These are phyloP conservation scores for Peromyscus maniculatus DNA, from an alignment of 2,113 vertebrate genomes.

Conservation along the genomic window DNA sequence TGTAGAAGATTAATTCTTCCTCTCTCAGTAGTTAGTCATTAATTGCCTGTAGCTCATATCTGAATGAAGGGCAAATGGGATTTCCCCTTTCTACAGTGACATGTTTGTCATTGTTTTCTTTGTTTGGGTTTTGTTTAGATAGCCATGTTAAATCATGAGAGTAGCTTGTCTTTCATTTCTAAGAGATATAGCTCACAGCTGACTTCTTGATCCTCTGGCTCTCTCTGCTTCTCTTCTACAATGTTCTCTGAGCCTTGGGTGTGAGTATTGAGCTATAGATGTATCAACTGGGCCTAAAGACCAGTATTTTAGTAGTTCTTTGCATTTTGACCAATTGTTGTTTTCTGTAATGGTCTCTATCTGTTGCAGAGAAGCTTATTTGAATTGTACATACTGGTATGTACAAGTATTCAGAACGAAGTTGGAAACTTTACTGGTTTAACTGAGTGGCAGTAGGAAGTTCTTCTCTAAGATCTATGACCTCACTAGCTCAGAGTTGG, in stretches of 20 bases:
- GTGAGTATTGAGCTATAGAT: background rate
- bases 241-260: background rate
- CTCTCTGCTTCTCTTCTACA: background rate
- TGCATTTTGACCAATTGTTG: background rate
- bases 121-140: background rate
- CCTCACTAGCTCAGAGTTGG: background rate
- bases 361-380: background rate
- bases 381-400: background rate
- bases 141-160: background rate
- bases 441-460: background rate
- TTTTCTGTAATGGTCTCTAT: background rate
- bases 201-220: background rate
- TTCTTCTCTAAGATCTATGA: background rate
- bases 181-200: background rate
- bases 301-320: background rate
- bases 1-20: background rate
- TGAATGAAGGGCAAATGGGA: too few relatives aligned
- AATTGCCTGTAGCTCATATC: background rate
- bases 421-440: background rate
- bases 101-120: background rate
- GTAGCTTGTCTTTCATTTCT: background rate
- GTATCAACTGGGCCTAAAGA: background rate
- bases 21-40: background rate
- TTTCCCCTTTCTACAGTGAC: too few relatives aligned
- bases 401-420: background rate